Evolutionary conservation across 2,113 vertebrate genomes (phyloP), one percentile per base, ranked within the genome.

Genomic region (Ascaphus truei): DNA sequence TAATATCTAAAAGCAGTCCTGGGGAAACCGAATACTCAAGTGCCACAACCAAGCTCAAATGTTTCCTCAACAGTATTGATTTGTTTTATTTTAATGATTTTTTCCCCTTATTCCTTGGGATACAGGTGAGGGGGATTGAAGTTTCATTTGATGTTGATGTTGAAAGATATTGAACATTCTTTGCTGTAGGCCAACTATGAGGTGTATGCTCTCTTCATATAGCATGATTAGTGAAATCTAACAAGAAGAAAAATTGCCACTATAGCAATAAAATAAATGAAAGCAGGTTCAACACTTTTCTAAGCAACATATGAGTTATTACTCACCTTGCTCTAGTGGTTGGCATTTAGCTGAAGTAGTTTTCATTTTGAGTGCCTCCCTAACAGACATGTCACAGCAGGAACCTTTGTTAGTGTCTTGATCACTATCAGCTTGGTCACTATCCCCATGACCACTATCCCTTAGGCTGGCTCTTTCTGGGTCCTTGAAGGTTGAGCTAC

Each of bases 321-420:
- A 89, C 95, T 96, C 90, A 98, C 96, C 97, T 96, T 96, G 96
- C 81, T 97, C 96, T 76, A 95, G 80, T 62, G 93, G 95, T 55
- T 96, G 95, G 74, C 93, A 93, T 89, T 96, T 98, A 77, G 94
- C 83, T 67, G 96, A 92, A 63, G 94, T 89, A 31, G 95, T 94
- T 92, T 98, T 99, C 90, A 99, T 90, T 89, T 98, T 99, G 81
- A 99, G 95, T 73, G 97, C 95, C 77, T 99, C 97, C 82, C 97
- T 99, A 83, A 97, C 96, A 74, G 96, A 96, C 97, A 99, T 98
- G 84, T 98, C 97, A 75, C 96, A 98, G 92, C 96, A 99, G 82
- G 97, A 99, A 85, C 97, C 97, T 93, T 98, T 98, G 91, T 98
- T 99, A 85, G 97, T 99, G 91, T 99, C 97, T 89, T 99, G 97